These are phyloP conservation scores for Baryphthengus martii DNA, from an alignment of 2,113 vertebrate genomes.

Conservation along the genomic window DNA sequence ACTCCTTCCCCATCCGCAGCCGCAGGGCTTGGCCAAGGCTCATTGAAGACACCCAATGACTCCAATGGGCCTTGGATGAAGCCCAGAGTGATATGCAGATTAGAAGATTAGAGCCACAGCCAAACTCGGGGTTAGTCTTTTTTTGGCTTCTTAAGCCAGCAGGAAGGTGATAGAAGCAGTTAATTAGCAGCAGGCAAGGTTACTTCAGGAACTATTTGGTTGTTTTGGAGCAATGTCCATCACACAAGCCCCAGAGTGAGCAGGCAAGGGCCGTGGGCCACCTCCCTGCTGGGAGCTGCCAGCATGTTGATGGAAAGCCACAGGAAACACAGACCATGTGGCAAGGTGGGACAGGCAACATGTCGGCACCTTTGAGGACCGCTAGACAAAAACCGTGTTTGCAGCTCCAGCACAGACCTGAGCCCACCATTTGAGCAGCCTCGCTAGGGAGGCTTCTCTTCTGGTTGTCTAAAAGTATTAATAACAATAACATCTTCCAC, in stretches of 20 bases:
- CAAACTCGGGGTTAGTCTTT: background rate
- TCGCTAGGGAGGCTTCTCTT: background rate
- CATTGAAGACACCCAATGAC: conserved; percentile 2
- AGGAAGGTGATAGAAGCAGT: background rate
- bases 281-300: background rate
- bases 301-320: rapidly evolving
- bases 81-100: background rate
- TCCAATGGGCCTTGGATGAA: conserved; percentile 34
- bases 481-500: background rate
- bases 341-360: background rate
- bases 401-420: background rate
- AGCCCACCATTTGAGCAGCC: background rate
- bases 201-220: background rate
- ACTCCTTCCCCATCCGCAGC: background rate
- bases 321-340: background rate
- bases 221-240: background rate
- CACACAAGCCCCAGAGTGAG: background rate
- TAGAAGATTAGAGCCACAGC: background rate
- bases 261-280: background rate
- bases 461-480: background rate
- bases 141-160: background rate
- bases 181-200: conserved; percentile 41
- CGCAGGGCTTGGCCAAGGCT: background rate
- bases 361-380: background rate
- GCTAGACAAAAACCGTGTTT: background rate